Evolutionary conservation across 2,113 vertebrate species (phyloP).

Genomic region (Forbesichthys agassizii): DNA sequence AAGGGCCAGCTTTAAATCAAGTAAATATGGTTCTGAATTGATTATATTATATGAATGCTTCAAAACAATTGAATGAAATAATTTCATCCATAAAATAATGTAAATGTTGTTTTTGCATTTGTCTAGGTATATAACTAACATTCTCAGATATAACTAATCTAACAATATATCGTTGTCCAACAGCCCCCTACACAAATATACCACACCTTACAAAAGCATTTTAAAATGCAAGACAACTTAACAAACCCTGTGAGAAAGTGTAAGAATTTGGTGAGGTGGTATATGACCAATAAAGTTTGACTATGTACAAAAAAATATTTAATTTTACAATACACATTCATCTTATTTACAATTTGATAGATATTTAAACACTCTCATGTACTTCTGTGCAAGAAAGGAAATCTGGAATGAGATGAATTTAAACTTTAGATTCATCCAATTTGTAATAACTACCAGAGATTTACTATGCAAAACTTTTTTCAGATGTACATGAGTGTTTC

Average conservation of each 20-base stretch:
- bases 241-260: constrained; percentile 46
- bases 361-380: constrained; percentile 69
- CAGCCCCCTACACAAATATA: constrained; percentile 69
- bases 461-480: constrained; percentile 24
- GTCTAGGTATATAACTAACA: constrained; percentile 55
- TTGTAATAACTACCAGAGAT: constrained; percentile 17
- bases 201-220: constrained; percentile 59
- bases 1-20: constrained; percentile 41
- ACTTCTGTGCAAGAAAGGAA: constrained; percentile 33
- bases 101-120: constrained; percentile 32
- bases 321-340: constrained; percentile 77
- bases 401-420: constrained; percentile 50
- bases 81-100: constrained; percentile 52
- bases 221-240: constrained; percentile 48
- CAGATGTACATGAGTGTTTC: constrained; percentile 37
- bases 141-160: constrained; percentile 54
- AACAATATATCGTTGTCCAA: constrained; percentile 46
- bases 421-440: constrained; percentile 2
- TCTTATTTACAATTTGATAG: constrained; percentile 81
- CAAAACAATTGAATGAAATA: constrained; percentile 54
- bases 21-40: constrained; percentile 56
- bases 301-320: constrained; percentile 80
- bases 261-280: constrained; percentile 46
- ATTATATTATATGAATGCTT: constrained; percentile 58
- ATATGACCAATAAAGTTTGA: constrained; percentile 72